These are phyloP conservation scores for Falco peregrinus DNA, from an alignment of 2,797 vertebrate species.

Conservation along the genomic window DNA sequence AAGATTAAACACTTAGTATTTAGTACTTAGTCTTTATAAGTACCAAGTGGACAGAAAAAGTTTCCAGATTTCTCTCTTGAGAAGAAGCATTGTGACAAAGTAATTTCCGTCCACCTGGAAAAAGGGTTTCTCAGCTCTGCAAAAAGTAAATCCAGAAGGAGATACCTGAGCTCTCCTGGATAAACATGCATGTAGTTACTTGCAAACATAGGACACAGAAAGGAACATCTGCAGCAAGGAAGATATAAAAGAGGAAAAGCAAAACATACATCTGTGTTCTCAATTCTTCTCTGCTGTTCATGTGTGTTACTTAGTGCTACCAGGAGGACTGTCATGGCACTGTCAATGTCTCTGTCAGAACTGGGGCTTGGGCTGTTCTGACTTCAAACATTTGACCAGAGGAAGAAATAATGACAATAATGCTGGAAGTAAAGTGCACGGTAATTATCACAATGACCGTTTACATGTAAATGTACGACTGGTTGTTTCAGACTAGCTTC, in stretches of 20 bases:
- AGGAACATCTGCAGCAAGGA: not conserved
- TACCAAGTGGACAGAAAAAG: not conserved
- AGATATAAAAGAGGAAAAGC: not conserved
- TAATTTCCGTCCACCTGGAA: not conserved
- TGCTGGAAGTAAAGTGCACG: not conserved
- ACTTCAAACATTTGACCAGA: not conserved
- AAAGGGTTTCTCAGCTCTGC: not conserved
- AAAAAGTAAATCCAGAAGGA: not conserved
- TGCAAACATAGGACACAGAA: not conserved
- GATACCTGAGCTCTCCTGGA: not conserved
- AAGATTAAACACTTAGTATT: not conserved
- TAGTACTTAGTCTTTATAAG: not conserved
- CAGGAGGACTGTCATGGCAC: not conserved
- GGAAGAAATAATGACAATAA: not conserved
- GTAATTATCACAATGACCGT: not conserved
- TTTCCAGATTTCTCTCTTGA: not conserved
- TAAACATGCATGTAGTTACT: not conserved
- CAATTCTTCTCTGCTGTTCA: accelerated
- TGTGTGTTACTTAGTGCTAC: accelerated
- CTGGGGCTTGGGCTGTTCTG: not conserved
- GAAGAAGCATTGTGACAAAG: not conserved
- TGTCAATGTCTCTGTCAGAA: not conserved
- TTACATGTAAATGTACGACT: not conserved
- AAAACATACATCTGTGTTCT: not conserved
- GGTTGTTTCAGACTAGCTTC: not conserved